A percentile compares a stretch with the other conserved stretches of the same genome.
phyloP scores from a whole-genome alignment of 2,888 invertebrate species.

The Pristionchus entomophagus region DNA sequence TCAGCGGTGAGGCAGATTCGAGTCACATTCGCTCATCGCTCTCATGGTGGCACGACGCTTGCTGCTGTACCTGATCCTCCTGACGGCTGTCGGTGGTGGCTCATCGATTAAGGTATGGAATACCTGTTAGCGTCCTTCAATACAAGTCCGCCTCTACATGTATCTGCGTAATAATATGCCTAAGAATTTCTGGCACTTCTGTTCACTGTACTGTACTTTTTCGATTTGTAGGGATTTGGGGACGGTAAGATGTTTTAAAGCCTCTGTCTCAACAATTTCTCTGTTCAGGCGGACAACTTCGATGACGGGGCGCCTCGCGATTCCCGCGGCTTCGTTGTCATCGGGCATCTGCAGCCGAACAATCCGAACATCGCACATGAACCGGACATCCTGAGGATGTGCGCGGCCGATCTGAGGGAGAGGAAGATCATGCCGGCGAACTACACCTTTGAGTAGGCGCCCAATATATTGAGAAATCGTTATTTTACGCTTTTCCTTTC shows the following conservation, averaged over 20 bases:
- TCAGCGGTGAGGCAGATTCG: background rate
- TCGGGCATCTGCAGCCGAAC: constrained; percentile 64
- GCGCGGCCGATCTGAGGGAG: constrained; percentile 63
- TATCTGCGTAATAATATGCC: no score
- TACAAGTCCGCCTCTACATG: no score
- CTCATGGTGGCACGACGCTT: background rate
- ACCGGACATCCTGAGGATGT: constrained; percentile 65
- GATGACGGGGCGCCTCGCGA: background rate
- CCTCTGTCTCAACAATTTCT: no score
- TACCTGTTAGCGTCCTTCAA: no score
- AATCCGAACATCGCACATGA: constrained; percentile 65
- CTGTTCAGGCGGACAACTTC: background rate
- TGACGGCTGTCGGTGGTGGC: background rate
- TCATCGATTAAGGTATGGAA: background rate
- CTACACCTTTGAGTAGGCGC: constrained; percentile 61
- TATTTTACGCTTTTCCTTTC: background rate
- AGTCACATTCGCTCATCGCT: background rate
- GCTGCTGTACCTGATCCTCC: background rate
- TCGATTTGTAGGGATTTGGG: no score
- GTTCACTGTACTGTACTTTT: no score
- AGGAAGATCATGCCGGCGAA: constrained; percentile 64
- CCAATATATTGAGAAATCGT: no score
- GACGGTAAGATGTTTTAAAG: no score
- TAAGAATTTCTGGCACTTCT: no score
- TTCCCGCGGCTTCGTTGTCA: background rate